Percentiles rank a stretch among this genome's conserved stretches.
phyloP scores from a whole-genome alignment of 1,140 invertebrate genomes.

The Diuraphis noxia region DNA sequence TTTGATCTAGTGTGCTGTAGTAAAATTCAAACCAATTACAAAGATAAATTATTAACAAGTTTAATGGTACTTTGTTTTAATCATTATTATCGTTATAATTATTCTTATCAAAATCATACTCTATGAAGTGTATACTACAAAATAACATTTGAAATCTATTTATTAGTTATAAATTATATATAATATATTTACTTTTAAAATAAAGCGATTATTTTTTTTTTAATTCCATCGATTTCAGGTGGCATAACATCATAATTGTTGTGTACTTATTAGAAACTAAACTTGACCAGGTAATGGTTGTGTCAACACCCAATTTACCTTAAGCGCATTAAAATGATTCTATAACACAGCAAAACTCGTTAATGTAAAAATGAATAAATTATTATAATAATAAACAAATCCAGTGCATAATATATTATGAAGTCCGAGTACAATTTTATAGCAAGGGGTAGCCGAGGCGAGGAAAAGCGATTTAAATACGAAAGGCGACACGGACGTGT shows the following conservation, averaged over 20 bases:
- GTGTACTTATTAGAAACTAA: not conserved
- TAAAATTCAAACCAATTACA: not conserved
- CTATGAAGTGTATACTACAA: not conserved
- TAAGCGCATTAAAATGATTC: not conserved
- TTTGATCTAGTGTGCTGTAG: not conserved
- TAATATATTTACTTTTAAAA: not conserved
- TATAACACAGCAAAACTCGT: not conserved
- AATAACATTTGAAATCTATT: not conserved
- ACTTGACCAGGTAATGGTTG: not conserved
- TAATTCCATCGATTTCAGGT: not conserved
- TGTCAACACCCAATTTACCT: not conserved
- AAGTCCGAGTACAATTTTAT: not conserved
- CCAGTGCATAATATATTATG: not conserved
- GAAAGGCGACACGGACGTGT: not conserved
- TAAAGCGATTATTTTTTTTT: not conserved
- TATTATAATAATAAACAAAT: not conserved
- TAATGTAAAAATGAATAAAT: not conserved
- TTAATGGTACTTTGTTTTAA: not conserved
- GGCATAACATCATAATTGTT: constrained; percentile 5
- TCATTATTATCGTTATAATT: not conserved
- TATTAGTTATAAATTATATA: not conserved
- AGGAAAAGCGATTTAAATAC: constrained; percentile 18
- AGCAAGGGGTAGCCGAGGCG: not conserved
- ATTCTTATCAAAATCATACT: not conserved
- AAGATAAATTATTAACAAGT: constrained; percentile 8